Base-by-base conservation (phyloP, 92 coral and sea anemone species). In the Anthopleura xanthogrammica region DNA sequence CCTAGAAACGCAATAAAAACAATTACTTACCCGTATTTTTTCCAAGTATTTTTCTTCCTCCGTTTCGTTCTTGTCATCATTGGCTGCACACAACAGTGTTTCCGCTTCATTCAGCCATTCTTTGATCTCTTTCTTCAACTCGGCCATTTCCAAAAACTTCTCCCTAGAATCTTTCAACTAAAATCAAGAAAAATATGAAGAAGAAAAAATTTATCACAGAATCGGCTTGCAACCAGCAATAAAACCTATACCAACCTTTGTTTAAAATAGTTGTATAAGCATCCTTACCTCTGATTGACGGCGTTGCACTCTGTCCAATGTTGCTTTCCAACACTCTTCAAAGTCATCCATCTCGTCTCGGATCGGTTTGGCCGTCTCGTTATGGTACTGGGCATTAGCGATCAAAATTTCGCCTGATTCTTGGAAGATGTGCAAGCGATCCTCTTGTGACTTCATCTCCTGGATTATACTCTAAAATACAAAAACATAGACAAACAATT, bases 311-410 rank as follows among this genome's bases (percentile, higher is more conserved):
- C 88, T 75, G 41, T 86, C 83, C 41, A 82, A 57, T 42, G 90
- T 83, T 16, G 80, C 85, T 60, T 66, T 55, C 92, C 91, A 94
- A 65, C 91, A 86, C 39, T 86, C 91, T 41, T 88, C 88, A 77
- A 94, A 88, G 81, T 94, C 98, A 20, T 60, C 74, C 72, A 90
- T 23, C 86, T 91, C 95, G 55, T 92, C 86, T 24, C 85, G 64
- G 78, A 94, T 90, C 36, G 43, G 78, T 40, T 89, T 85, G 55
- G 95, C 98, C 16, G 90, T 87, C 5, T 84, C 65, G 58, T 87
- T 72, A 48, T 86, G 86, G 77, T 94, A 92, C 46, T 89, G 93
- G 6, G 92, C 95, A 50, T 87, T 89, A 72, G 85, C 70, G 23
- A 89, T 91, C 36, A 94, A 87, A 60, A 85, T 76, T 48, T 87